These are phyloP conservation scores for Silurus aristotelis DNA, from an alignment of 2,797 vertebrate genomes.

Conservation along the genomic window DNA sequence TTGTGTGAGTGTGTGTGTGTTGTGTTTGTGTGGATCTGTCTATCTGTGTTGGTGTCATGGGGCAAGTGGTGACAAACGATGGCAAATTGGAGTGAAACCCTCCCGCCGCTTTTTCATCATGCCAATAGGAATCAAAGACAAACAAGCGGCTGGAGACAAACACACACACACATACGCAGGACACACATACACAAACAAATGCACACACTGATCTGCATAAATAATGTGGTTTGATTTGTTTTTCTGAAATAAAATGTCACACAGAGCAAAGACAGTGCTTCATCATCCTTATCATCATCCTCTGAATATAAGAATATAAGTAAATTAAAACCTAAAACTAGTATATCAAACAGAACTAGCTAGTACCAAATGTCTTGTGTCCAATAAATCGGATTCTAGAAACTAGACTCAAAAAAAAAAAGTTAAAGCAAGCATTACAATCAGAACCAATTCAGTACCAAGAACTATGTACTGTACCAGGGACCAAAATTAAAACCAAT, in stretches of 20 bases:
- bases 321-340: neutral
- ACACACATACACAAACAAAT: conserved; percentile 47
- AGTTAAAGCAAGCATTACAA: neutral
- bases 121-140: conserved; percentile 71
- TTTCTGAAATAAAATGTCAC: neutral
- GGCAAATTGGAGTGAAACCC: conserved; percentile 82
- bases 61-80: conserved; percentile 81
- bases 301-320: neutral
- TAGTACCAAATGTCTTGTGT: too few relatives aligned
- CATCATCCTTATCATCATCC: neutral
- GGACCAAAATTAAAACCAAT: neutral
- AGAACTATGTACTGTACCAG: too few relatives aligned
- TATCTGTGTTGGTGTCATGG: conserved; percentile 63
- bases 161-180: conserved; percentile 53
- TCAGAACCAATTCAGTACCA: neutral
- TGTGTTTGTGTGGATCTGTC: conserved; percentile 41
- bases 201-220: conserved; percentile 11
- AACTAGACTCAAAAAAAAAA: too few relatives aligned
- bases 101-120: conserved; percentile 68
- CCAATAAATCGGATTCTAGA: too few relatives aligned
- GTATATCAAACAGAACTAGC: neutral
- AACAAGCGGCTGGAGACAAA: conserved; percentile 67
- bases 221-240: neutral
- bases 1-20: conserved; percentile 25
- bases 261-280: neutral